Base-by-base conservation (phyloP, 2,888 invertebrate genomes). In the Amphimallon solstitiale region DNA sequence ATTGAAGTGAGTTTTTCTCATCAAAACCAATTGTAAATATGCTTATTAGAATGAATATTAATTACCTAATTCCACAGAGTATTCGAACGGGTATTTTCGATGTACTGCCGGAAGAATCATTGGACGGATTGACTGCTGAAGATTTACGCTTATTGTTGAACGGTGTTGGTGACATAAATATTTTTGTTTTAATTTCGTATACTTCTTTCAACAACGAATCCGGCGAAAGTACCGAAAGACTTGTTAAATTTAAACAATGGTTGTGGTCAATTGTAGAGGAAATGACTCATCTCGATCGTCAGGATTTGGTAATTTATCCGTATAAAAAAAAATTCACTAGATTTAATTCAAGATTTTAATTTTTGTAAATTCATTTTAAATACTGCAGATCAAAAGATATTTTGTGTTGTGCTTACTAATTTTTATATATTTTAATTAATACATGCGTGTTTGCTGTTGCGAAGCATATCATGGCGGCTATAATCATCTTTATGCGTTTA, bases 191-290 rank as follows among this genome's bases (percentile, higher is more conserved):
- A 40, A 97, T 98, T 76, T 95, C 95, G 0, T 99, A 98, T 83
- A 99, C 99, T 19, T 93, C 95, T 72, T 99, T 99, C 84, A 96
- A 96, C 81, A 98, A 99, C 82, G 99, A 99, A 83, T 97, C 97
- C 68, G 96, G 95, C 74, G 93, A 93, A 84, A 90, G 90, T 34
- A 89, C 92, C 48, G 95, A 95, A 76, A 88, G 93, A 74, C 87
- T 95, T 66, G 88, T 93, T 17, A 91, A 94, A 81, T 98, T 98
- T 85, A 99, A 98, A 82, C 88, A 95, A 71, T 98, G 98, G 98
- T 90, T 99, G 70, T 99, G 99, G 99, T 95, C 95, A 38, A 97
- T 98, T 75, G 95, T 98, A 15, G 97, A 98, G 82, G 96, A 96
- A 83, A 98, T 99, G 96, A 93, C 92, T 63, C 94, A 93, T 77